Evolutionary conservation across 2,888 invertebrate species (phyloP).

Genomic region (Metalampra italica): DNA sequence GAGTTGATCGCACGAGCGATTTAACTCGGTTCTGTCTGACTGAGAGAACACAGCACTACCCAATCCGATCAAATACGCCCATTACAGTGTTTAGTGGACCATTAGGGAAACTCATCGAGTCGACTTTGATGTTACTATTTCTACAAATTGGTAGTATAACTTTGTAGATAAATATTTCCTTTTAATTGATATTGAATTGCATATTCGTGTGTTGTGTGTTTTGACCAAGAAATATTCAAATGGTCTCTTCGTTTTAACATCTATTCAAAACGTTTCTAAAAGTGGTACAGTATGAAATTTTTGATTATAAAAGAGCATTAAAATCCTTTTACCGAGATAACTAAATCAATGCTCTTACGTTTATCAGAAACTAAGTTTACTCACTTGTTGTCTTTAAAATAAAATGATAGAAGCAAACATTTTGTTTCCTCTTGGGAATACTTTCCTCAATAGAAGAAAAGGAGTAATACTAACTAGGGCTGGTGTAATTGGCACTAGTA

Average conservation of each 20-base stretch:
- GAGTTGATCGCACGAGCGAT: background rate
- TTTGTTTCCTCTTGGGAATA: no score
- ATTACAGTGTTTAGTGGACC: slow-evolving; percentile 8
- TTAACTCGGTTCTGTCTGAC: background rate
- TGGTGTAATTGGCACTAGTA: slow-evolving; percentile 30
- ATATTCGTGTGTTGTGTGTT: background rate
- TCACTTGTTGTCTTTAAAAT: no score
- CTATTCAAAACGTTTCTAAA: no score
- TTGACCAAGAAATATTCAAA: no score
- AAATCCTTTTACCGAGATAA: no score
- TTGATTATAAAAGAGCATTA: no score
- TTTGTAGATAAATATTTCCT: background rate
- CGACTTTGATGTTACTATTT: background rate
- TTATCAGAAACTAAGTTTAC: no score
- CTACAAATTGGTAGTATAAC: background rate
- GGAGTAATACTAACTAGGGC: slow-evolving; percentile 18
- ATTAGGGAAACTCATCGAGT: background rate
- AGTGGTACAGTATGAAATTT: no score
- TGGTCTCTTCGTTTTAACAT: no score
- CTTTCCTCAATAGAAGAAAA: no score
- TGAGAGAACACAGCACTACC: background rate
- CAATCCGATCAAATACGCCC: slow-evolving; percentile 5
- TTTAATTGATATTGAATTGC: background rate
- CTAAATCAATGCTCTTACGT: no score
- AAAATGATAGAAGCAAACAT: no score